Evolutionary conservation across 2,888 invertebrate genomes (phyloP).

Genomic region (Zonitis immaculata): DNA sequence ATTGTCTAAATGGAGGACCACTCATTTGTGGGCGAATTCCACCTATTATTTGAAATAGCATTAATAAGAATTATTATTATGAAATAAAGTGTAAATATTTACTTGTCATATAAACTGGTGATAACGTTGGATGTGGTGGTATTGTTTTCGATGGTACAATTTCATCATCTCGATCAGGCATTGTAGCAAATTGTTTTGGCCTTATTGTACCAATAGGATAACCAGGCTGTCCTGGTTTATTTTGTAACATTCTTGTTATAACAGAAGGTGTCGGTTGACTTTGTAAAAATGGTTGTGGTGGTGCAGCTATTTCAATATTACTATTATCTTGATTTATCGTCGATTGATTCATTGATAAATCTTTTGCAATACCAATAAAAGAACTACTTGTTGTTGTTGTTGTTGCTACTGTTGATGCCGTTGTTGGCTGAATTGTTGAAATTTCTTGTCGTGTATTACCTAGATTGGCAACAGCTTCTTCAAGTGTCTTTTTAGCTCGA

Average conservation of each 20-base stretch:
- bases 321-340: slow-evolving; percentile 13
- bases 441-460: slow-evolving; percentile 52
- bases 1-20: slow-evolving; percentile 28
- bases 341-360: too few relatives aligned
- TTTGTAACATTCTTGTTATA: slow-evolving; percentile 59
- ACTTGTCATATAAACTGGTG: slow-evolving; percentile 25
- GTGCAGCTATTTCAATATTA: slow-evolving; percentile 47
- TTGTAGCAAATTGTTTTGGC: slow-evolving; percentile 39
- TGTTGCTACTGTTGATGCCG: too few relatives aligned
- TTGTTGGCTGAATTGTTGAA: slow-evolving; percentile 3
- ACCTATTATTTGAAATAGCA: too few relatives aligned
- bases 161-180: slow-evolving; percentile 33
- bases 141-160: slow-evolving; percentile 18
- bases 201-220: slow-evolving; percentile 37
- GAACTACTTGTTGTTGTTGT: slow-evolving; percentile 48
- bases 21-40: slow-evolving; percentile 25
- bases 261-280: slow-evolving; percentile 54
- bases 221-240: slow-evolving; percentile 38
- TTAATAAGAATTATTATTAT: slow-evolving; percentile 7
- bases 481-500: slow-evolving; percentile 48
- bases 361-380: slow-evolving; percentile 51
- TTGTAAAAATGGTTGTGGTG: slow-evolving; percentile 53
- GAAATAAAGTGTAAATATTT: not conserved
- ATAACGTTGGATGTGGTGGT: slow-evolving; percentile 22
- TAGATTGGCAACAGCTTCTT: slow-evolving; percentile 51